A percentile compares a stretch with the other conserved stretches of the same genome.
Conservation (phyloP, 1,140 invertebrate species). For the Eumeta japonica region DNA sequence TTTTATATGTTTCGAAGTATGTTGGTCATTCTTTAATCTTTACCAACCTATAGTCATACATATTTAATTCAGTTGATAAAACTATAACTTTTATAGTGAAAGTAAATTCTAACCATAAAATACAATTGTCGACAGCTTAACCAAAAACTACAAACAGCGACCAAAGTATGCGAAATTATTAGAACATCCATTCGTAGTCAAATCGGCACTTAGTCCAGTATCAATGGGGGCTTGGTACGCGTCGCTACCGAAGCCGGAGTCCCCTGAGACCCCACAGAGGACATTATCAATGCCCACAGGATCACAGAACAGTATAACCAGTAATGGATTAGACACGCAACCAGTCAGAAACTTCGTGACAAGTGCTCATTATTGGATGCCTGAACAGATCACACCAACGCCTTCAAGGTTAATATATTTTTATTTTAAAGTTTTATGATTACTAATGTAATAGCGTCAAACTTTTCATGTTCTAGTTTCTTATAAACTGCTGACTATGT, state of each 20-base stretch:
- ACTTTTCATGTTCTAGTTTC: no score
- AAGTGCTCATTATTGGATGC: constrained; percentile 33
- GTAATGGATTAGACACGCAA: constrained; percentile 26
- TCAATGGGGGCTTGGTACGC: constrained; percentile 79
- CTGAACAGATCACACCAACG: constrained; percentile 41
- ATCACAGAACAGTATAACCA: constrained; percentile 7
- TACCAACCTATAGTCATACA: no score
- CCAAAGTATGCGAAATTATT: constrained; percentile 94
- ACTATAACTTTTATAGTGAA: no score
- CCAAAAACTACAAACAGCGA: constrained; percentile 87
- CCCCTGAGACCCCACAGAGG: constrained; percentile 10
- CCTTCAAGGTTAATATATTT: constrained; percentile 24
- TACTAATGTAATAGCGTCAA: no score
- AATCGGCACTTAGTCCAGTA: constrained; percentile 69
- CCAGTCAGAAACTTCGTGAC: constrained; percentile 38
- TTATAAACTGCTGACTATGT: no score
- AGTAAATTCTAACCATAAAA: no score
- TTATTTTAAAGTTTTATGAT: neutral
- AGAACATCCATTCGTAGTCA: constrained; percentile 85
- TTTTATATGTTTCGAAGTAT: no score
- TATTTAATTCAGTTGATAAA: no score
- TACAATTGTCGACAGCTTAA: constrained; percentile 86
- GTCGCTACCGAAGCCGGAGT: constrained; percentile 45
- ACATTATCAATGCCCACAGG: constrained; percentile 11
- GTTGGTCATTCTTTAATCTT: no score